Base-by-base conservation (phyloP, 2,888 invertebrate genomes). In the Drosophila falleni region DNA sequence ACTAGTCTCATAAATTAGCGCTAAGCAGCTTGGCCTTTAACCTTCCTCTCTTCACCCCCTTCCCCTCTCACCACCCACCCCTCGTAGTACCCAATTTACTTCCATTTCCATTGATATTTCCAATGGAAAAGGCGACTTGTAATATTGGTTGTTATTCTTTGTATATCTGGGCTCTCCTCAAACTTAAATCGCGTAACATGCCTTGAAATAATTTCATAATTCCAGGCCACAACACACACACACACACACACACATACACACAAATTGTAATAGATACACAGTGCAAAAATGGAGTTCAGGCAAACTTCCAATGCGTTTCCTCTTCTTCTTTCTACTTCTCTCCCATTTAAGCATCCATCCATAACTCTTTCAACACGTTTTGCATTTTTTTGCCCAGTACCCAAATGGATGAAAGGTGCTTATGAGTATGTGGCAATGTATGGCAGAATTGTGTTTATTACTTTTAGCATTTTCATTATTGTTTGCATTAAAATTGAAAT, bases 111-210 rank as follows among this genome's bases (percentile, higher is more conserved):
- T 58, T 37, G 8, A 23, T 33, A 26, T 37, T 64, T 71, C 65
- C 46, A 71, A 46, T 70, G 50, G 29, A 26, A 31, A 16, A 37
- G n/a, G 46, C 29, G 33, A 37, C 16, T 16, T 16, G 15, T 31
- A 50, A 42, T 50, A 50, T 31, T 13, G 42, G 41, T 6, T 58
- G 15, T 44, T 65, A 19, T 41, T 5, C 1, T 39, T 39, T 5
- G 4, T 33, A 11, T 13, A 37, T 51, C 63, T 62, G 35, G 19
- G 46, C 47, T 59, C 41, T 53, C 49, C 66, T 76, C 56, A 37
- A 64, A 77, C 80, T 75, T 78, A 51, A 82, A 80, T 81, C 85
- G 85, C 85, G 81, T 82, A 85, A 80, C 82, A 68, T 59, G 79
- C 63, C 69, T 66, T 71, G 67, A 81, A 74, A 84, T 76, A 69